Conservation (phyloP, 2,888 invertebrate genomes). For the Iselma pallidipennis region DNA sequence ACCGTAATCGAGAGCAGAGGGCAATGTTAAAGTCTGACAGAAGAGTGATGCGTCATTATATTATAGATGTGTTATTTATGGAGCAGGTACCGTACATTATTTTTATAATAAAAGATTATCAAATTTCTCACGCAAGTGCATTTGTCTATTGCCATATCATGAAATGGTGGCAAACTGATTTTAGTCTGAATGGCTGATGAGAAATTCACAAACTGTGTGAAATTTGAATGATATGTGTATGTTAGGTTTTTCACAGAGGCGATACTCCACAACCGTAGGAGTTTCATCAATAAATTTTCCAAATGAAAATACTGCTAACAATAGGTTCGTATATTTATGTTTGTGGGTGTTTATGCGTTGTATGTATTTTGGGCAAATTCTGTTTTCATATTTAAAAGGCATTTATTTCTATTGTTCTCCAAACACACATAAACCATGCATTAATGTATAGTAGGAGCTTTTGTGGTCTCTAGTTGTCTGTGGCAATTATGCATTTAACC, state of each 20-base stretch:
- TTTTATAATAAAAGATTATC: too few relatives aligned
- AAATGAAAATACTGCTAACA: not conserved
- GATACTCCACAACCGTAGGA: not conserved
- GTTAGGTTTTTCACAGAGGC: not conserved
- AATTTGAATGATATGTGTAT: not conserved
- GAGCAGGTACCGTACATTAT: too few relatives aligned
- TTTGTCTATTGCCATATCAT: too few relatives aligned
- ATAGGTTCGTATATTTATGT: not conserved
- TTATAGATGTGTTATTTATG: too few relatives aligned
- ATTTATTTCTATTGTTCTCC: conserved; percentile 16
- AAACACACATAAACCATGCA: not conserved
- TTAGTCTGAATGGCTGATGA: not conserved
- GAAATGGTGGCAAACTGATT: too few relatives aligned
- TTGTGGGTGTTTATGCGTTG: too few relatives aligned
- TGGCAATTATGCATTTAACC: conserved; percentile 30
- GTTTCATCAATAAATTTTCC: not conserved
- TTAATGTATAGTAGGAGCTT: conserved; percentile 10
- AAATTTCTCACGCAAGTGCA: too few relatives aligned
- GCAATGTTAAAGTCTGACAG: too few relatives aligned
- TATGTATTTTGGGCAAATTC: too few relatives aligned
- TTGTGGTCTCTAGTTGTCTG: conserved; percentile 21
- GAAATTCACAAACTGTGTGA: not conserved
- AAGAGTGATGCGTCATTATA: too few relatives aligned
- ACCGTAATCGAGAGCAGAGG: too few relatives aligned
- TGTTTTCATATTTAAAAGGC: not conserved